Conservation (phyloP, 2,797 vertebrate genomes). For the Avahi laniger region DNA sequence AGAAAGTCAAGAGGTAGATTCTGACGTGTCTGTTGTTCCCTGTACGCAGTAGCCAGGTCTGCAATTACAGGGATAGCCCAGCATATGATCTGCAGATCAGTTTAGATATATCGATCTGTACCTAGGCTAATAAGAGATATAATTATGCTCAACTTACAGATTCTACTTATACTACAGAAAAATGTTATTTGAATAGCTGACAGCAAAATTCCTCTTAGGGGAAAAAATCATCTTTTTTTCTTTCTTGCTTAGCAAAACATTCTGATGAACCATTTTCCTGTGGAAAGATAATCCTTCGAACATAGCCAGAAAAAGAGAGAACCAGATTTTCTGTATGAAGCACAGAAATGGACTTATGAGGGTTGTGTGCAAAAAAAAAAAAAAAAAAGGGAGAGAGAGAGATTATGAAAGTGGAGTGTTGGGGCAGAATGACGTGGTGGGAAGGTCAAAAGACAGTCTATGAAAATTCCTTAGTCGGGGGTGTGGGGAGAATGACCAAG, state of each 20-base stretch:
- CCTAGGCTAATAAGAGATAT: neutral
- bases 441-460: neutral
- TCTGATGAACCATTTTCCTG: neutral
- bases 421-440: neutral
- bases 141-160: neutral
- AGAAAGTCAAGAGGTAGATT: conserved; percentile 55
- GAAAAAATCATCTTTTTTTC: neutral
- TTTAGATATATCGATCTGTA: neutral
- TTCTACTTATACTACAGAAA: neutral
- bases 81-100: neutral
- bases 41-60: neutral
- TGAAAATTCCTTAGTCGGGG: neutral
- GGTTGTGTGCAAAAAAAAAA: neutral
- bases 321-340: neutral
- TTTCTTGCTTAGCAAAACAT: conserved; percentile 18
- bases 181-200: conserved; percentile 20
- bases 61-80: neutral
- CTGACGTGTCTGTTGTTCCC: conserved; percentile 3
- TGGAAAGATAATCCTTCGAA: conserved; percentile 22
- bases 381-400: neutral
- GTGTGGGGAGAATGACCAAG: neutral
- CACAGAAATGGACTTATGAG: neutral
- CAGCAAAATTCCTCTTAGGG: conserved; percentile 31
- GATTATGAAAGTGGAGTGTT: neutral
- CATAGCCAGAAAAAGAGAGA: neutral